Percentiles rank a stretch among this genome's conserved stretches.
phyloP scores from a whole-genome alignment of 2,113 vertebrate genomes.

The Falcunculus frontatus region DNA sequence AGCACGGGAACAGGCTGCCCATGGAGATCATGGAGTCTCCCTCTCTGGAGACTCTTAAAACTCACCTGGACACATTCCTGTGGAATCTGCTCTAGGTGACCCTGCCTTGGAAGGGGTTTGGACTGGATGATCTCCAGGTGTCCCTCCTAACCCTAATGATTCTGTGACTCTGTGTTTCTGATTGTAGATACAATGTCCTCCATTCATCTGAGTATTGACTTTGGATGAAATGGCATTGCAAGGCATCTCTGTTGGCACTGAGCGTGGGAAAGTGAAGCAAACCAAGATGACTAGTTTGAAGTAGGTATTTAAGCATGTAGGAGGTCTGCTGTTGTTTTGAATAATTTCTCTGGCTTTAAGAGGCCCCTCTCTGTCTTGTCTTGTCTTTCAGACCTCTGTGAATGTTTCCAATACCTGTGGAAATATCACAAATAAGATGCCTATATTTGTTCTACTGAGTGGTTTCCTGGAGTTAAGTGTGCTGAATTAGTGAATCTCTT shows the following conservation, averaged over 20 bases:
- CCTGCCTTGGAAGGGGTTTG: background rate
- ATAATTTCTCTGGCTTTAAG: background rate
- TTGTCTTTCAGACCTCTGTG: background rate
- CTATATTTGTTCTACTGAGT: background rate
- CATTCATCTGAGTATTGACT: background rate
- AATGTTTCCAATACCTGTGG: background rate
- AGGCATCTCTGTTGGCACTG: background rate
- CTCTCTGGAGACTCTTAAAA: background rate
- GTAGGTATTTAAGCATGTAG: background rate
- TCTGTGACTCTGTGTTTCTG: background rate
- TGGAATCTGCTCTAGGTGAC: background rate
- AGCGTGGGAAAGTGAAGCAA: background rate
- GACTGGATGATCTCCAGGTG: background rate
- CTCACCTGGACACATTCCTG: background rate
- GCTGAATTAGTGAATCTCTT: background rate
- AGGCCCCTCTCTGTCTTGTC: background rate
- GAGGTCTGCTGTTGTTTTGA: background rate
- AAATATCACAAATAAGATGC: background rate
- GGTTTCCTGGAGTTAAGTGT: background rate
- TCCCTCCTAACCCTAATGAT: background rate
- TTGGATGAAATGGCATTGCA: rapidly evolving
- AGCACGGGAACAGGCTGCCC: background rate
- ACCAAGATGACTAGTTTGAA: background rate
- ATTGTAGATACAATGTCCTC: rapidly evolving
- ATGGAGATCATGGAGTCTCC: rapidly evolving